Percentiles rank a stretch among this genome's conserved stretches.
phyloP scores from a whole-genome alignment of 2,888 invertebrate genomes.

The Pharmacophagus antenor region DNA sequence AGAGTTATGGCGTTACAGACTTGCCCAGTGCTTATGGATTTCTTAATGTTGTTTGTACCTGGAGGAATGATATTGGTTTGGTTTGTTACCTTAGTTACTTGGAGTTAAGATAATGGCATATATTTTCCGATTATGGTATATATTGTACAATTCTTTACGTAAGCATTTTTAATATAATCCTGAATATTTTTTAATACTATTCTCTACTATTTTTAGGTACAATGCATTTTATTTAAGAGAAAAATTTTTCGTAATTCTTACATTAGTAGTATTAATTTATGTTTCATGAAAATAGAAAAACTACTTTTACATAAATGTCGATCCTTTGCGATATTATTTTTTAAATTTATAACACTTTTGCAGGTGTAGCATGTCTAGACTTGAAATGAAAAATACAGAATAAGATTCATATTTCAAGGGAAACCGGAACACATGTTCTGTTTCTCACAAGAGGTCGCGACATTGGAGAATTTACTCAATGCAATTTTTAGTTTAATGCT shows the following conservation, averaged over 20 bases:
- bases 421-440: slow-evolving; percentile 29
- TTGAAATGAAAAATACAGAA: slow-evolving; percentile 30
- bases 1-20: slow-evolving; percentile 26
- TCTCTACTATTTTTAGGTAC: no score
- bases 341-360: slow-evolving; percentile 10
- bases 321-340: neutral
- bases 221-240: neutral
- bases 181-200: no score
- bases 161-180: no score
- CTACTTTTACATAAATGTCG: neutral
- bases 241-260: neutral
- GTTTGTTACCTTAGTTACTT: slow-evolving; percentile 3
- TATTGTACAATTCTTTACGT: neutral
- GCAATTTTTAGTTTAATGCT: slow-evolving; percentile 11
- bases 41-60: slow-evolving; percentile 19
- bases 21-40: slow-evolving; percentile 15
- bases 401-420: slow-evolving; percentile 28
- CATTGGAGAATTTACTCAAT: slow-evolving; percentile 20
- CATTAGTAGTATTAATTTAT: neutral
- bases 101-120: neutral
- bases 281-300: neutral
- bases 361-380: slow-evolving; percentile 29
- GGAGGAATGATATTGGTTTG: slow-evolving; percentile 11
- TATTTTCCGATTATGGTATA: neutral
- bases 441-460: slow-evolving; percentile 29